A percentile compares a stretch with the other conserved stretches of the same genome.
phyloP scores from a whole-genome alignment of 2,113 vertebrate species.

The Morone saxatilis region DNA sequence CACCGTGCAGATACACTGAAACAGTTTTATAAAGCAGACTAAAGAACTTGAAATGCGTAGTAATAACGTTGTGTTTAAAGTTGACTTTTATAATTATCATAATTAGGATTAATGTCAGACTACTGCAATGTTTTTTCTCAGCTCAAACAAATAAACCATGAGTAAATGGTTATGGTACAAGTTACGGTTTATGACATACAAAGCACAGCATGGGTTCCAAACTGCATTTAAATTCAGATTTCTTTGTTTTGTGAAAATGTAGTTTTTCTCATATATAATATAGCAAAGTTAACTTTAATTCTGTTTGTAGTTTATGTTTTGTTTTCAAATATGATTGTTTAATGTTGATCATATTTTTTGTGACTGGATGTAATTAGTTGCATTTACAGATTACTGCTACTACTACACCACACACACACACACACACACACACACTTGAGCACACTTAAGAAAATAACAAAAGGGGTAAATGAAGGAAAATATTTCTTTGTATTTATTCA shows the following conservation, averaged over 20 bases:
- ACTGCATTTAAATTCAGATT: not conserved
- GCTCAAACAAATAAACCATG: too few species aligned
- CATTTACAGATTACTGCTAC: too few species aligned
- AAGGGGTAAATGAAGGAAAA: slow-evolving; percentile 72
- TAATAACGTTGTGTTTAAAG: not conserved
- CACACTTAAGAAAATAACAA: slow-evolving; percentile 4
- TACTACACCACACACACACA: too few species aligned
- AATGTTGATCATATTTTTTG: not conserved
- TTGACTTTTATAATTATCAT: not conserved
- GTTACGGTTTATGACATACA: not conserved
- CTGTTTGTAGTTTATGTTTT: too few species aligned
- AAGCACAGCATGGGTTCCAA: not conserved
- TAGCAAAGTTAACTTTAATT: too few species aligned
- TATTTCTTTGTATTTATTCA: slow-evolving; percentile 77
- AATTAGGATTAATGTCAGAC: not conserved
- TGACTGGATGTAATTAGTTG: not conserved
- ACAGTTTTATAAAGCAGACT: not conserved
- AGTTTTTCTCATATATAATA: not conserved
- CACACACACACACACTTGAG: not conserved
- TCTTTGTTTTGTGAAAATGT: not conserved
- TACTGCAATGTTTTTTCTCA: not conserved
- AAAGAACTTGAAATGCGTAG: not conserved
- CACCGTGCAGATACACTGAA: slow-evolving; percentile 10
- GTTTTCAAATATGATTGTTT: not conserved
- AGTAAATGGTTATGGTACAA: not conserved